Evolutionary conservation across 2,797 vertebrate genomes (phyloP).

Genomic region (Lagocephalus sceleratus): DNA sequence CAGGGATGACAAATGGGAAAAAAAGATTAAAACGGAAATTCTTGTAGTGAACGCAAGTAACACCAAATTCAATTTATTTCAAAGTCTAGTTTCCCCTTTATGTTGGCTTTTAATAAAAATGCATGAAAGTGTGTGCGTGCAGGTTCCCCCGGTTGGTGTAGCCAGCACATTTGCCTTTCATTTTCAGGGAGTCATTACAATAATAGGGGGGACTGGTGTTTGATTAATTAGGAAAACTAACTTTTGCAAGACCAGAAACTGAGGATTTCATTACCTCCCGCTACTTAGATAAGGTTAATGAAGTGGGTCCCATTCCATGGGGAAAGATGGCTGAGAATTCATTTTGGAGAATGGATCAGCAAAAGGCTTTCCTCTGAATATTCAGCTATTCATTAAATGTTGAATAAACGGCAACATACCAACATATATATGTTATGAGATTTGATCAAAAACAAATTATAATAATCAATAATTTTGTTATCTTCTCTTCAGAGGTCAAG

Average conservation of each 20-base stretch:
- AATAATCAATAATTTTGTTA: background rate
- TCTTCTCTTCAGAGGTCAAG: constrained; percentile 37
- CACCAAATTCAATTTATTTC: constrained; percentile 22
- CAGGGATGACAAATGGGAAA: constrained; percentile 13
- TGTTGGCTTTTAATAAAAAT: constrained; percentile 51
- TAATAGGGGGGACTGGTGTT: constrained; percentile 44
- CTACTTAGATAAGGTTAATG: constrained; percentile 72
- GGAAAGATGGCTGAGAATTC: constrained; percentile 37
- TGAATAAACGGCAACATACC: constrained; percentile 9
- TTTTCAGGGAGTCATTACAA: constrained; percentile 53
- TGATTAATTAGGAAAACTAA: constrained; percentile 73
- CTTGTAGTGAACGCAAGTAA: constrained; percentile 34
- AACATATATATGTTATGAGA: background rate
- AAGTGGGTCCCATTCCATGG: constrained; percentile 53
- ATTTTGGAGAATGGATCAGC: constrained; percentile 35
- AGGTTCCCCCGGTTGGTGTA: constrained; percentile 13
- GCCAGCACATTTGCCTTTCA: constrained; percentile 42
- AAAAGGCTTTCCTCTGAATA: constrained; percentile 40
- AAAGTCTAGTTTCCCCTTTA: constrained; percentile 21
- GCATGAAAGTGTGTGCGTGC: constrained; percentile 36
- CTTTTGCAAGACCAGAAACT: constrained; percentile 54
- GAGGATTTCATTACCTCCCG: constrained; percentile 61
- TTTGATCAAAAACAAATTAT: too few relatives aligned
- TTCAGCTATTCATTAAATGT: constrained; percentile 17
- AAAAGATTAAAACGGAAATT: constrained; percentile 29